Evolutionary conservation across 2,797 vertebrate species (phyloP).

Genomic region (Brachymystax lenok): DNA sequence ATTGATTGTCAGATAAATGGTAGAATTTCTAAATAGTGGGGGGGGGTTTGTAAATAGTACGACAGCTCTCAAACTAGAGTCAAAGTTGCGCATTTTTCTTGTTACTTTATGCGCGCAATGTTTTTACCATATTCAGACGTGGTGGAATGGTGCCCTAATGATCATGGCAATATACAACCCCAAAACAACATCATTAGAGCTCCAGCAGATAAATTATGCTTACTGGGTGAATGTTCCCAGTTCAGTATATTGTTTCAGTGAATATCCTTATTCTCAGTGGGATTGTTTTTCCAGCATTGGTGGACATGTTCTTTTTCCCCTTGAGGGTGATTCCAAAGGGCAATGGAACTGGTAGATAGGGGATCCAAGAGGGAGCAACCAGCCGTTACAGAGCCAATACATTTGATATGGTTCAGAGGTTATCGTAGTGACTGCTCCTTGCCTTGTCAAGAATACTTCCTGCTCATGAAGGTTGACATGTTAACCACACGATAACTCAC

Average conservation of each 20-base stretch:
- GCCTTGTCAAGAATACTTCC: conserved; percentile 35
- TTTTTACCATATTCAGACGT: too few species aligned
- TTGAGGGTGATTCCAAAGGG: conserved; percentile 10
- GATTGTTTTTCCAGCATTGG: neutral
- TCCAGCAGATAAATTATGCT: too few species aligned
- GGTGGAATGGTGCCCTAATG: too few species aligned
- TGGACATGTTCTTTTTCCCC: conserved; percentile 8
- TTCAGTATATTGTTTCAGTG: conserved; percentile 25
- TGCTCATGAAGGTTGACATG: conserved; percentile 24
- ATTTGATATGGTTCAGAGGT: conserved; percentile 41
- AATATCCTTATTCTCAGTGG: neutral
- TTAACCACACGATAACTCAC: conserved; percentile 6
- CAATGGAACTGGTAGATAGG: neutral
- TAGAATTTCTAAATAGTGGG: conserved; percentile 3
- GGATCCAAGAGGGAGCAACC: conserved; percentile 25
- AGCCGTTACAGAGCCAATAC: conserved; percentile 39
- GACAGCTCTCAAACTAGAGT: neutral
- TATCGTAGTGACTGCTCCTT: conserved; percentile 28
- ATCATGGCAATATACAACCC: too few species aligned
- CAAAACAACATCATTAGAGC: too few species aligned
- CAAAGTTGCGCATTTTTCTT: neutral
- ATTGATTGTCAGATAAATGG: conserved; percentile 17
- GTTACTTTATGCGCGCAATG: neutral
- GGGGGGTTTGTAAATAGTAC: neutral
- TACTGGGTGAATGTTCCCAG: conserved; percentile 6